Evolutionary conservation across 2,113 vertebrate species (phyloP), one percentile per base, ranked within the genome.

Genomic region (Alexandromys fortis): DNA sequence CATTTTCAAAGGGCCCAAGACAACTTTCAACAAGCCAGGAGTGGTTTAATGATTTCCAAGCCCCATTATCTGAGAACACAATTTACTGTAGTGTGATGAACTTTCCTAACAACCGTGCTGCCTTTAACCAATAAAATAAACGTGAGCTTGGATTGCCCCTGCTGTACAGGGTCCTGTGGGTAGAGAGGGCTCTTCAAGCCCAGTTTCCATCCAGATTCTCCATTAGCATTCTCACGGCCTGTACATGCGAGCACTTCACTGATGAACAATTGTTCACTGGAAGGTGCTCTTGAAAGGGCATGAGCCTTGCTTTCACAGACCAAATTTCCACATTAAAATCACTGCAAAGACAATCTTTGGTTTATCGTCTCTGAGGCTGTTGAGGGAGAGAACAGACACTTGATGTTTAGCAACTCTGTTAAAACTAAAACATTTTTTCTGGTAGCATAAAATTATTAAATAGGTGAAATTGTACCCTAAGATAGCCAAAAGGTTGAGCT

Each of bases 11-110:
- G 75, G 30, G 28, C 14, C 49, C 4, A 72, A 87, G 38, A 73
- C 68, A 88, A 13, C 81, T 45, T 93, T 86, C 68, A 94, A 28
- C 45, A 94, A 95, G 89, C 42, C 49, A 92, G 47, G 6, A 88
- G 81, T 92, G 72, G 68, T 70, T 72, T 87, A 94, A 75, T 88
- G n/a, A 94, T 90, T 90, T 4, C 21, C 70, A 92, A 17, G 68
- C 13, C 19, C 16, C 35, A 30, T 89, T 94, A 19, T 83, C 91
- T 96, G 16, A 70, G 83, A 88, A 67, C 33, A 92, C 47, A 77
- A 67, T 79, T 87, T 58, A 11, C n/a, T 61, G 1, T 73, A 87
- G 86, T 70, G n/a, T 45, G 28, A 21, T 90, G 89, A 83, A 87
- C 12, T 72, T 92, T 22, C 52, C 35, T 85, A 49, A 87, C 17